phyloP scores from a whole-genome alignment of 2,113 vertebrate species.

The Ammodytes marinus region DNA sequence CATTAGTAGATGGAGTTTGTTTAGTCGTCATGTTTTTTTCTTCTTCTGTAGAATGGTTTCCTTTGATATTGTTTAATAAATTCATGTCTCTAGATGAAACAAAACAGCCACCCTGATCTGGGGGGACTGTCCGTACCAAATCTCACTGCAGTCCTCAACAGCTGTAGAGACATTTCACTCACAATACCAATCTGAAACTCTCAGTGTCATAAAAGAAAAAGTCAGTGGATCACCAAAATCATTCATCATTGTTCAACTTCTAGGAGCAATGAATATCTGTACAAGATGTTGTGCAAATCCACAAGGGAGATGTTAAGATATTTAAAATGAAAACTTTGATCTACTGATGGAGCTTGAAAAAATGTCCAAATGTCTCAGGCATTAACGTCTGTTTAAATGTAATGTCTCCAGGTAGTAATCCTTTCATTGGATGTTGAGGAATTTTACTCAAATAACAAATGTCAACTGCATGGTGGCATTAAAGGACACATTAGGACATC shows the following conservation, averaged over 20 bases:
- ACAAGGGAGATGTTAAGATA: not conserved
- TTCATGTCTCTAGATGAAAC: not conserved
- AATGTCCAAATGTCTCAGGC: not conserved
- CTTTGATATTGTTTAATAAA: not conserved
- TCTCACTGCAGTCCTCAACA: not conserved
- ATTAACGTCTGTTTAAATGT: not conserved
- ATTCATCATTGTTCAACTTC: not conserved
- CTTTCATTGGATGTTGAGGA: not conserved
- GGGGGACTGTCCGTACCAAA: not conserved
- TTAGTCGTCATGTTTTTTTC: not conserved
- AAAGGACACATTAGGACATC: not conserved
- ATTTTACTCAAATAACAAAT: not conserved
- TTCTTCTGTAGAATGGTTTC: not conserved
- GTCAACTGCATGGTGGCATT: not conserved
- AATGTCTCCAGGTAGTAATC: not conserved
- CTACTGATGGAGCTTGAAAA: too few relatives aligned
- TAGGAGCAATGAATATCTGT: not conserved
- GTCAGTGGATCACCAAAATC: not conserved
- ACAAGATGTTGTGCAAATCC: not conserved
- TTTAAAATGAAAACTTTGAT: not conserved
- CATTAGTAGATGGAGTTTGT: not conserved
- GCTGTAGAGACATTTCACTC: not conserved
- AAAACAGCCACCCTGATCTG: not conserved
- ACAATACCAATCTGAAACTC: too few relatives aligned
- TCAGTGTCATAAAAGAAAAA: not conserved